A percentile compares a stretch with the other conserved stretches of the same genome.
Evolutionary conservation across 2,888 invertebrate genomes (phyloP).

Genomic region (Lamellibrachia columna): DNA sequence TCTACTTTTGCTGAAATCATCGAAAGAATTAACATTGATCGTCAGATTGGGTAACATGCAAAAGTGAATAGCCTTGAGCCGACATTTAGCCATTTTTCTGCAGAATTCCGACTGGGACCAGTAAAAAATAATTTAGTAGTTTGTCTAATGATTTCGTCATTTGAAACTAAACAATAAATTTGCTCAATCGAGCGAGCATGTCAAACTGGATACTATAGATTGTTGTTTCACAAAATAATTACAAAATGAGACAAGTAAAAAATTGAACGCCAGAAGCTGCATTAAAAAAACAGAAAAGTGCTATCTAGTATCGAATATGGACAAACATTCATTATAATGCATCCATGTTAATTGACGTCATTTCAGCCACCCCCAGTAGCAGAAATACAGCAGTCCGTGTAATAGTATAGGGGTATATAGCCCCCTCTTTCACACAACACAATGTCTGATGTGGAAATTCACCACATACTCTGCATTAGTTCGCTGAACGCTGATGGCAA

Average conservation of each 20-base stretch:
- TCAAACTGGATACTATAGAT: too few species aligned
- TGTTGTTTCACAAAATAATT: too few species aligned
- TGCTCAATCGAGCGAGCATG: too few species aligned
- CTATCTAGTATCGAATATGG: background rate
- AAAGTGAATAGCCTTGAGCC: background rate
- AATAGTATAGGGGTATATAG: background rate
- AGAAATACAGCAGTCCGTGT: background rate
- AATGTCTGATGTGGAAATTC: constrained; percentile 88
- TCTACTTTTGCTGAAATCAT: background rate
- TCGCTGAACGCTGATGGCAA: constrained; percentile 93
- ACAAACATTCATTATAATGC: background rate
- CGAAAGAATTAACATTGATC: background rate
- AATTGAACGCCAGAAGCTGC: too few species aligned
- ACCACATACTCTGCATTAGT: constrained; percentile 92
- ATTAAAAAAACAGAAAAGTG: too few species aligned
- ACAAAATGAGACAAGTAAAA: too few species aligned
- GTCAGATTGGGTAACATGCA: background rate
- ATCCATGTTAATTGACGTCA: background rate
- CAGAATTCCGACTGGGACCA: too few species aligned
- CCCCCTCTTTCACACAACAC: constrained; percentile 14
- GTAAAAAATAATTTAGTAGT: too few species aligned
- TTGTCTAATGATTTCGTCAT: too few species aligned
- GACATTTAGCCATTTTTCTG: too few species aligned
- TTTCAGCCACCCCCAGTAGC: background rate
- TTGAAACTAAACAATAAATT: too few species aligned